phyloP scores from a whole-genome alignment of 2,797 vertebrate species.

The Schizopygopsis pylzovi region DNA sequence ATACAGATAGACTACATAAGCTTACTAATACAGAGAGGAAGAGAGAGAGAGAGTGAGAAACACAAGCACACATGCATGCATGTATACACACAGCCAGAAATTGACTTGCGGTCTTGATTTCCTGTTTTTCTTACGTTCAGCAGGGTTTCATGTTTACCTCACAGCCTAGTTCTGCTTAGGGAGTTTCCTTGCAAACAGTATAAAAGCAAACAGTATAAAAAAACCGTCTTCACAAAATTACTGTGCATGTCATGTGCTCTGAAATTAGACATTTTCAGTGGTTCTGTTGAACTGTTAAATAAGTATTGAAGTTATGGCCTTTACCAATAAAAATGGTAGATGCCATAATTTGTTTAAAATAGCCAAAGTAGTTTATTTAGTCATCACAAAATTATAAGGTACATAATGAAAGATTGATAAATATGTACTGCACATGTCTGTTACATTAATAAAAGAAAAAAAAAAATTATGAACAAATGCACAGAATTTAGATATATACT shows the following conservation, averaged over 20 bases:
- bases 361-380: background rate
- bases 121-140: constrained; percentile 52
- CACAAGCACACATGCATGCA: constrained; percentile 15
- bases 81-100: constrained; percentile 44
- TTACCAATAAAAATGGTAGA: background rate
- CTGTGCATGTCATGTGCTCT: constrained; percentile 21
- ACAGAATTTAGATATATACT: background rate
- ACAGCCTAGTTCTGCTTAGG: constrained; percentile 58
- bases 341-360: background rate
- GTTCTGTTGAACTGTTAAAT: background rate
- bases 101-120: constrained; percentile 28
- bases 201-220: constrained; percentile 14
- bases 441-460: background rate
- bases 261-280: background rate
- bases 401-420: background rate
- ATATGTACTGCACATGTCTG: background rate
- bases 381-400: background rate
- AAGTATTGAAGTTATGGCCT: background rate
- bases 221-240: background rate
- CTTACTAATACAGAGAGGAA: constrained; percentile 54
- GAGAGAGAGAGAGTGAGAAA: constrained; percentile 50
- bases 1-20: constrained; percentile 43
- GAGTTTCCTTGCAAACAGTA: constrained; percentile 55
- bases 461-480: background rate
- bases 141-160: constrained; percentile 55